Evolutionary conservation across 2,113 vertebrate genomes (phyloP), one percentile per base, ranked within the genome.

Genomic region (Erythrolamprus reginae): DNA sequence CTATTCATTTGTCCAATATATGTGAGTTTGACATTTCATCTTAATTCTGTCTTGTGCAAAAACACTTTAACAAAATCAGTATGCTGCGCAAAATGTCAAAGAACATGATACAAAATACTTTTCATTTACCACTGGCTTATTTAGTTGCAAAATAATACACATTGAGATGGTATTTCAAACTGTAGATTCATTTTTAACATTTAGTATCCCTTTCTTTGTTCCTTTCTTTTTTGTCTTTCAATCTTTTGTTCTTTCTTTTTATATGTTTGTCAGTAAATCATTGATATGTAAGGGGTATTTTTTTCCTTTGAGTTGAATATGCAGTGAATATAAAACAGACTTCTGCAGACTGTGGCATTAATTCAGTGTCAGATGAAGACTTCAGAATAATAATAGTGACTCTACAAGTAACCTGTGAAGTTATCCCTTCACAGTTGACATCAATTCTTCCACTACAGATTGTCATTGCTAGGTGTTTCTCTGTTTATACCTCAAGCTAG

Each of bases 401-500:
- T 95, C 83, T 91, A 65, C 94, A 95, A 95, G 88, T 93, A 94
- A 94, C 89, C 93, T 93, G 3, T 94, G 90, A 96, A 94, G 94
- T 88, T 91, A 26, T 93, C 92, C 58, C 86, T 82, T 93, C 61
- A 50, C 45, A 93, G 90, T 38, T 93, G 92, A 92, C 90, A 92
- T 94, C 95, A 93, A 94, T 95, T 95, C 95, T 83, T 93, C 53
- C 53, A 94, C 94, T 93, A 38, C 84, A 93, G 94, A 93, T 87
- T 56, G 91, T 94, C 94, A 91, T 88, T 93, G 89, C 89, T 89
- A 3, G 89, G 87, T 92, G n/a, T 94, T 96, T 89, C 50, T 95
- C 88, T 95, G 89, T 95, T 95, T 96, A 91, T 95, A 95, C 89
- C 84, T 93, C 87, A 94, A 94, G 91, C 91, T 96, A 96, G 92